These are phyloP conservation scores for Pollenia angustigena DNA, from an alignment of 2,888 invertebrate species.

Conservation along the genomic window DNA sequence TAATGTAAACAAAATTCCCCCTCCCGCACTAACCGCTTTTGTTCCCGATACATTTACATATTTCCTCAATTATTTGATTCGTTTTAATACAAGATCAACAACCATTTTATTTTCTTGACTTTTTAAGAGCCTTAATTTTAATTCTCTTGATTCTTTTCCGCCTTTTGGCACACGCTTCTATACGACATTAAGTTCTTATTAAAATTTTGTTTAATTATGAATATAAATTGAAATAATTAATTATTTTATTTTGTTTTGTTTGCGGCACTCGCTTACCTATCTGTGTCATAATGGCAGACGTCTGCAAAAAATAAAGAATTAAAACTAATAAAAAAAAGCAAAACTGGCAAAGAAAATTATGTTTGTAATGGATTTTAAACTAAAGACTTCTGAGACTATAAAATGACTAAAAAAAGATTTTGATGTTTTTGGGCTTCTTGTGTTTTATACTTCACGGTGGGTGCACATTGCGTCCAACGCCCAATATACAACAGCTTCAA, in stretches of 20 bases:
- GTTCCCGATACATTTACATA: too few relatives aligned
- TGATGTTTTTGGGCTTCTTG: slow-evolving; percentile 67
- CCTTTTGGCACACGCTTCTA: slow-evolving; percentile 7
- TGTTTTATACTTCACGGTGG: slow-evolving; percentile 59
- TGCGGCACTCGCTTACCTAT: slow-evolving; percentile 32
- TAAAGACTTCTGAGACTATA: slow-evolving; percentile 32
- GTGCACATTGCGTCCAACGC: slow-evolving; percentile 69
- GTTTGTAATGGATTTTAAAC: slow-evolving; percentile 57
- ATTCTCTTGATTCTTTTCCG: neutral
- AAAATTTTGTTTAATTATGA: slow-evolving; percentile 20
- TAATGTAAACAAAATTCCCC: too few relatives aligned
- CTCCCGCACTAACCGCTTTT: too few relatives aligned
- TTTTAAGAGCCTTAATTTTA: neutral
- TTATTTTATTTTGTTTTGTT: slow-evolving; percentile 33
- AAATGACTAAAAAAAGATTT: slow-evolving; percentile 53
- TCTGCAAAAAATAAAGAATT: slow-evolving; percentile 29
- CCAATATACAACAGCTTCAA: slow-evolving; percentile 54
- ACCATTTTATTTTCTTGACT: neutral
- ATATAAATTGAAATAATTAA: slow-evolving; percentile 40
- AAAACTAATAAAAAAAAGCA: neutral
- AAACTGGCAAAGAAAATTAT: slow-evolving; percentile 38
- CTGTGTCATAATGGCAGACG: slow-evolving; percentile 66
- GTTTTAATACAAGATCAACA: neutral
- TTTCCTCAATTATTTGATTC: neutral
- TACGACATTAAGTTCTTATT: slow-evolving; percentile 20